Evolutionary conservation across 2,113 vertebrate species (phyloP).

Genomic region (Tenebrosternarchus preto): DNA sequence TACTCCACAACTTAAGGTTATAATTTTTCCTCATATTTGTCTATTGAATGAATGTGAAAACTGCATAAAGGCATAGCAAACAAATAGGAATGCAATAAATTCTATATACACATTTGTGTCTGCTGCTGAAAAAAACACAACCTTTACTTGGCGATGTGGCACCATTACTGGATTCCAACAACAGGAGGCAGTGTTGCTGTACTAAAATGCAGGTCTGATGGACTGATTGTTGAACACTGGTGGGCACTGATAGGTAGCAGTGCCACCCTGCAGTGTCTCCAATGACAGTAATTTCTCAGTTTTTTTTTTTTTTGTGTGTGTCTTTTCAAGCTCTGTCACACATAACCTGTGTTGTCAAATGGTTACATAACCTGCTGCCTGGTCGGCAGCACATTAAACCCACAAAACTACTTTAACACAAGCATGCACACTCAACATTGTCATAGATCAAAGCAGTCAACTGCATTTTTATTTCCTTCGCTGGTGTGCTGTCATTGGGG

Average conservation of each 20-base stretch:
- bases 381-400: background rate
- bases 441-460: constrained; percentile 23
- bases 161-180: constrained; percentile 55
- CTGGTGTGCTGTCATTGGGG: background rate
- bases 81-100: background rate
- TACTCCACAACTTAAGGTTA: background rate
- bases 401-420: background rate
- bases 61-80: background rate
- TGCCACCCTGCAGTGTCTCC: background rate
- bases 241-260: background rate
- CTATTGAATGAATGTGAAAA: background rate
- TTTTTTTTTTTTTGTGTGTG: constrained; percentile 21
- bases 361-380: background rate
- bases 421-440: background rate
- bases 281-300: constrained; percentile 1
- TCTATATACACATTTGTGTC: background rate
- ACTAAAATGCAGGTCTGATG: constrained; percentile 5
- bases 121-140: background rate
- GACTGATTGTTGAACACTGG: constrained; percentile 22
- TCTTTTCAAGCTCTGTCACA: constrained; percentile 12
- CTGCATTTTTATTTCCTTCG: background rate
- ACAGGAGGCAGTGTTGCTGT: constrained; percentile 67
- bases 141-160: constrained; percentile 30
- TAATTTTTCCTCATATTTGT: no score
- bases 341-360: constrained; percentile 21